Base-by-base conservation (phyloP, 2,888 invertebrate species). In the Rhogogaster chlorosoma region DNA sequence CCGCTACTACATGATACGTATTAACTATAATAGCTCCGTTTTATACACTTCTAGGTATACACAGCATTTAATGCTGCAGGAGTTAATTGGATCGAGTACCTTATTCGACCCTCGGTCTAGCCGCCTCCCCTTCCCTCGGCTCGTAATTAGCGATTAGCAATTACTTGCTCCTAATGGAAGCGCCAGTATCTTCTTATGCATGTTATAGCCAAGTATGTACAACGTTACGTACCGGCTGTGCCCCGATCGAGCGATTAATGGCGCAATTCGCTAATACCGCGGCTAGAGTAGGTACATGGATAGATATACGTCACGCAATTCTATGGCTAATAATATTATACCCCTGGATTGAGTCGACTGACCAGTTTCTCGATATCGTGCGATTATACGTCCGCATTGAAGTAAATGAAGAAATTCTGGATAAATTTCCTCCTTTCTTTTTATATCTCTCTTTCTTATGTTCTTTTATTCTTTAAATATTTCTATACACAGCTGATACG, bases 91-190 rank as follows among this genome's bases (percentile, higher is more conserved):
- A 29, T 49, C 77, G 77, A 77, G 77, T 77, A 53, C 77, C 75
- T 77, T 49, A 49, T 77, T 29, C 12, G 77, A 53, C 77, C 77
- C 53, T 53, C n/a, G n/a, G n/a, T 29, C 18, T 38, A 3, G 15
- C 4, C 26, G 7, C 77, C 53, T n/a, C 53, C 77, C 53, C 77
- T 22, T 12, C 15, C 38, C 38, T 9, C 42, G 5, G 88, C 87
- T 90, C 87, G 93, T 91, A 93, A 93, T 93, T 93, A 92, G 92
- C 90, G 93, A 93, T 93, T 93, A 91, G 92, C 92, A 93, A 93
- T 93, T 92, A 93, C 92, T 91, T 89, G 83, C 70, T 61, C 57
- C 80, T 80, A 80, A 80, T 80, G 80, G 61, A 80, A 38, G 80
- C 61, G 80, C 80, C 49, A 10, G 36, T 57, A 36, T 80, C 57